Evolutionary conservation across 2,888 invertebrate species (phyloP).

Genomic region (Morpho achilles): DNA sequence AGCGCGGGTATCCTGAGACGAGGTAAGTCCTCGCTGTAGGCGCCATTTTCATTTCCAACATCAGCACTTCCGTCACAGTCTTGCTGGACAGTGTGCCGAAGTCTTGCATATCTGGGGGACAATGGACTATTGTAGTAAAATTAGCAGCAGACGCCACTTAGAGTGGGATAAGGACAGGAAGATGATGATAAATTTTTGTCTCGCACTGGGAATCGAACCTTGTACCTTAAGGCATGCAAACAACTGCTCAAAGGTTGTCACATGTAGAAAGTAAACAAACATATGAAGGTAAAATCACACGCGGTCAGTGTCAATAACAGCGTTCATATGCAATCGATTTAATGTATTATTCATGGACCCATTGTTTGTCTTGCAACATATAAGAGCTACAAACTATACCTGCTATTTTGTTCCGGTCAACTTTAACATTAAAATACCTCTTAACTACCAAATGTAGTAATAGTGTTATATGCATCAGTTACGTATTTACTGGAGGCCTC

Average conservation of each 20-base stretch:
- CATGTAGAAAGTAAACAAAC: neutral
- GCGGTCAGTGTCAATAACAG: constrained; percentile 10
- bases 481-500: too few relatives aligned
- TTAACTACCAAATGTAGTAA: too few relatives aligned
- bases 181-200: too few relatives aligned
- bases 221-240: too few relatives aligned
- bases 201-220: too few relatives aligned
- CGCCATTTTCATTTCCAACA: constrained; percentile 96
- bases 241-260: neutral
- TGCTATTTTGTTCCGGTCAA: too few relatives aligned
- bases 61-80: constrained; percentile 92
- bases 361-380: constrained; percentile 1
- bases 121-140: neutral
- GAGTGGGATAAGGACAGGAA: too few relatives aligned
- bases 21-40: constrained; percentile 92
- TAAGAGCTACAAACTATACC: neutral
- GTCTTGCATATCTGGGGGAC: constrained; percentile 87
- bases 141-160: too few relatives aligned
- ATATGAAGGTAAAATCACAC: neutral
- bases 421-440: too few relatives aligned
- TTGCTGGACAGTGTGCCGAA: constrained; percentile 91
- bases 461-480: too few relatives aligned
- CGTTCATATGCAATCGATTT: constrained; percentile 17
- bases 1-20: constrained; percentile 93
- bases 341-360: constrained; percentile 13